Evolutionary conservation across 1,140 invertebrate species (phyloP).

Genomic region (Pachyrhynchus sulphureomaculatus): DNA sequence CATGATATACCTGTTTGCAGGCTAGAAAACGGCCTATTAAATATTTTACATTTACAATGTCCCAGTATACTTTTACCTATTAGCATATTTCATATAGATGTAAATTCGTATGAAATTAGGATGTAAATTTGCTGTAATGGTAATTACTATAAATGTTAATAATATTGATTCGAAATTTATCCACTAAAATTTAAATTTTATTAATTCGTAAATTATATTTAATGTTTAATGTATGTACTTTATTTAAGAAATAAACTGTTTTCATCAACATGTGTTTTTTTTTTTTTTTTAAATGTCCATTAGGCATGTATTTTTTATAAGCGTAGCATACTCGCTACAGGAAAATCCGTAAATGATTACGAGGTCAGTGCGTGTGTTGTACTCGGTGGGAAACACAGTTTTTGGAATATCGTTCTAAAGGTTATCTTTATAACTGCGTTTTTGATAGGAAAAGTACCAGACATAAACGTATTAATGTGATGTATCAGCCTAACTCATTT

Average conservation of each 20-base stretch:
- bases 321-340: too few relatives aligned
- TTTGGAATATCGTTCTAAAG: too few relatives aligned
- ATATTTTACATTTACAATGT: constrained; percentile 11
- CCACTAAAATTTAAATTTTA: constrained; percentile 24
- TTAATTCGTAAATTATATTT: constrained; percentile 29
- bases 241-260: constrained; percentile 36
- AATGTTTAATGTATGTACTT: constrained; percentile 30
- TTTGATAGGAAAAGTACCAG: too few relatives aligned
- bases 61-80: constrained; percentile 20
- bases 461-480: too few relatives aligned
- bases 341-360: background rate
- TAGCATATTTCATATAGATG: constrained; percentile 27
- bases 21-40: constrained; percentile 1
- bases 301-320: too few relatives aligned
- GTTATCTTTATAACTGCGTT: too few relatives aligned
- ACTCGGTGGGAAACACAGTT: too few relatives aligned
- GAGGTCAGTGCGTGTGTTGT: too few relatives aligned
- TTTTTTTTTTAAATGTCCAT: constrained; percentile 8
- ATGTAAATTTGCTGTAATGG: constrained; percentile 39
- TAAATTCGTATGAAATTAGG: constrained; percentile 33
- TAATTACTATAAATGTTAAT: constrained; percentile 32
- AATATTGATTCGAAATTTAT: constrained; percentile 24
- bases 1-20: constrained; percentile 3
- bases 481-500: too few relatives aligned
- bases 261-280: constrained; percentile 11